Evolutionary conservation across 2,888 invertebrate genomes (phyloP), one percentile per base, ranked within the genome.

Genomic region (Micropterix aruncella): DNA sequence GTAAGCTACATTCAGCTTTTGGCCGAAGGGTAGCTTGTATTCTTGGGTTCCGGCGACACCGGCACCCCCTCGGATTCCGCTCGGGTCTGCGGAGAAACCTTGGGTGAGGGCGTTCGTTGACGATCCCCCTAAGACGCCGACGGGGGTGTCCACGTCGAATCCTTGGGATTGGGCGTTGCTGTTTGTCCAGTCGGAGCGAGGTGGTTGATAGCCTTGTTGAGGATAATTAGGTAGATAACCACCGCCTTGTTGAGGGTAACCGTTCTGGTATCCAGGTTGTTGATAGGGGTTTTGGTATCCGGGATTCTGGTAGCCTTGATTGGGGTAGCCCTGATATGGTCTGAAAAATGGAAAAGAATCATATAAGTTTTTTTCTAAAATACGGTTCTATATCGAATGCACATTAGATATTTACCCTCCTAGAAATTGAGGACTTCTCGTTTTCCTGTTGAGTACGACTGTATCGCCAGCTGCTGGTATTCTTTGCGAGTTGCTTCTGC

Each of bases 1-100:
- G 40, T 58, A 59, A 2, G 60, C 55, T 19, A 69, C 57, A 46
- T 61, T 62, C 1, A 67, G 51, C 2, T 58, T 57, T 44, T 66
- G 58, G 3, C 66, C 66, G 50, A 62, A 61, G 18, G 65, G 65
- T 16, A 68, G 52, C 2, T 52, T 53, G 43, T 59, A 68, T 2
- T 55, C 56, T 50, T 65, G 66, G 41, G 58, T 60, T 12, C 56
- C 56, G 1, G 65, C 60, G 27, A 61, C 58, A 3, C 61, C 63
- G 2, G 60, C 65, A 18, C 44, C 50, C 39, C 47, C 53, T 5
- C 43, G 17, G 16, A 53, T 45, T 12, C 55, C 55, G 17, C 58
- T 55, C 9, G 53, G 55, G 40, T 54, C 59, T 2, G 42, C 54
- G 37, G 55, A 54, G 37, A 61, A 57, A 1, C 58, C 56, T 49